phyloP scores from a whole-genome alignment of 2,888 invertebrate genomes.

The Zhuqinia jingwanae region DNA sequence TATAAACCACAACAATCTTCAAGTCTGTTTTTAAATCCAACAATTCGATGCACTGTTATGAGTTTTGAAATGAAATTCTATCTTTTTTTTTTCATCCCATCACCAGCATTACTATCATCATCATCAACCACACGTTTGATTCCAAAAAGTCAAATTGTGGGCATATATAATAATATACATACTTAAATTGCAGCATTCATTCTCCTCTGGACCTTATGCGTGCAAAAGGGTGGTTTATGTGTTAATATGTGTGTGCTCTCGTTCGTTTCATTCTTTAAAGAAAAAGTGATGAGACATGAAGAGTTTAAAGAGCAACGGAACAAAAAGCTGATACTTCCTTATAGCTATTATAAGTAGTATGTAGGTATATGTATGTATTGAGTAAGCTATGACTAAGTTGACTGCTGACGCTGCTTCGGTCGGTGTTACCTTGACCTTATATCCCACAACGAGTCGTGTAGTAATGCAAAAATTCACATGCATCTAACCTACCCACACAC shows the following conservation, averaged over 20 bases:
- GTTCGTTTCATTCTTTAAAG: too few relatives aligned
- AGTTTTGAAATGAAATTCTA: neutral
- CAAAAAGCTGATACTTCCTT: too few relatives aligned
- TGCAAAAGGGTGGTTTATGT: constrained; percentile 30
- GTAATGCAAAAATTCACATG: neutral
- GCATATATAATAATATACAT: too few relatives aligned
- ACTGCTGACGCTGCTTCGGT: neutral
- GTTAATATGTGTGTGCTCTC: neutral
- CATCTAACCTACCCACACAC: neutral
- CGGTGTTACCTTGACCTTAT: constrained; percentile 56
- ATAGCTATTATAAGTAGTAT: too few relatives aligned
- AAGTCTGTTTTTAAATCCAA: constrained; percentile 27
- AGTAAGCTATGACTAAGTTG: constrained; percentile 3
- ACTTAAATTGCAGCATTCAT: too few relatives aligned
- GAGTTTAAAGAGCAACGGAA: constrained; percentile 52
- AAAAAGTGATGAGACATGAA: too few relatives aligned
- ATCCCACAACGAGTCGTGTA: neutral
- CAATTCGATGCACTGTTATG: constrained; percentile 40
- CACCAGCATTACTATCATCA: neutral
- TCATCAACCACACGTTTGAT: too few relatives aligned
- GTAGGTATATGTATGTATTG: neutral
- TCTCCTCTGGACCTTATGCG: constrained; percentile 3
- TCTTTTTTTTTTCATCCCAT: neutral
- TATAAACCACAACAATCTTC: constrained; percentile 29
- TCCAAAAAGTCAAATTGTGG: too few relatives aligned